Percentiles rank a stretch among this genome's conserved stretches.
phyloP scores from a whole-genome alignment of 2,113 vertebrate genomes.

The Stegastes partitus region DNA sequence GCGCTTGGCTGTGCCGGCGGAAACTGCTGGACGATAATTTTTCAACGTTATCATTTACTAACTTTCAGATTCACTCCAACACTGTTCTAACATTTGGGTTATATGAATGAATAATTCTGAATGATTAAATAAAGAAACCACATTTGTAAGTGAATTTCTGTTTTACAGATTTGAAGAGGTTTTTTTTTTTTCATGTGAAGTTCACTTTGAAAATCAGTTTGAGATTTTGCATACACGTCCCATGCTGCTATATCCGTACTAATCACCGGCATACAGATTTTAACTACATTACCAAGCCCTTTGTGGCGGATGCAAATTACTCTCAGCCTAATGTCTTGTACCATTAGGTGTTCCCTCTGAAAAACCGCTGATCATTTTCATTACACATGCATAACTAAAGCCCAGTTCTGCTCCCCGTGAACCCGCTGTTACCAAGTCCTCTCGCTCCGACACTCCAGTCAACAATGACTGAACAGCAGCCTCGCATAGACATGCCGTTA shows the following conservation, averaged over 20 bases:
- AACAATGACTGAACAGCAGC: slow-evolving; percentile 53
- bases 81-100: slow-evolving; percentile 14
- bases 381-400: neutral
- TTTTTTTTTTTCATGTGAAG: neutral
- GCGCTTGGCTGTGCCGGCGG: slow-evolving; percentile 24
- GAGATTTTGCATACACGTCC: neutral
- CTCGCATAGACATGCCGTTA: slow-evolving; percentile 42
- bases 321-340: neutral
- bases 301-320: neutral
- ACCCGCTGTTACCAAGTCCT: slow-evolving; percentile 8
- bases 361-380: neutral
- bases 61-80: slow-evolving; percentile 11
- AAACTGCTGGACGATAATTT: slow-evolving; percentile 16
- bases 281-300: neutral
- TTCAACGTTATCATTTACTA: slow-evolving; percentile 16
- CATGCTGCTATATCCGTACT: neutral
- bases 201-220: neutral
- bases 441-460: slow-evolving; percentile 36
- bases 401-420: slow-evolving; percentile 1
- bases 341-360: neutral
- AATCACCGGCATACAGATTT: neutral
- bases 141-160: neutral
- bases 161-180: neutral
- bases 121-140: neutral
- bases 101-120: slow-evolving; percentile 5